phyloP scores from a whole-genome alignment of 1,140 invertebrate species.

The Papilio machaon region DNA sequence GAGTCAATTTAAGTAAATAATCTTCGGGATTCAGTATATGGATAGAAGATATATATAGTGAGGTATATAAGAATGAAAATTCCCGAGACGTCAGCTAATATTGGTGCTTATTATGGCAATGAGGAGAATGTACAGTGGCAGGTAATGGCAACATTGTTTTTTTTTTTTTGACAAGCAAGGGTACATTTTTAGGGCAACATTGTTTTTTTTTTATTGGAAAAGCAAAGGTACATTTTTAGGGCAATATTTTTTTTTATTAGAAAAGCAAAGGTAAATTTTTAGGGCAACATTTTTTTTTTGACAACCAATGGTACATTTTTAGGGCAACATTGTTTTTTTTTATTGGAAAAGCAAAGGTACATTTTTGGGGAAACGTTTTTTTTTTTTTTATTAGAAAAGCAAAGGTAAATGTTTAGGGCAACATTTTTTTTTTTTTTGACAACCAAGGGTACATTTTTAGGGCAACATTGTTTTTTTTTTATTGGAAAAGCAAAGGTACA shows the following conservation, averaged over 20 bases:
- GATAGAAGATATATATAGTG: conserved; percentile 45
- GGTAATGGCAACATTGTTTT: conserved; percentile 45
- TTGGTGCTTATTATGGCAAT: conserved; percentile 75
- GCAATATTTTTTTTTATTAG: not conserved
- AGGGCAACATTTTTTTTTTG: too few species aligned
- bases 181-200: not conserved
- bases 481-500: not conserved
- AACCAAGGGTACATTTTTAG: not conserved
- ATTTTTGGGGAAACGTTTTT: not conserved
- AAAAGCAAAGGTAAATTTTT: not conserved
- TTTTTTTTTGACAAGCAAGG: not conserved
- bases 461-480: too few species aligned
- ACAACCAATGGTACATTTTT: not conserved
- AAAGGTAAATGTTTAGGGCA: not conserved
- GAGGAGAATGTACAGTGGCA: conserved; percentile 76
- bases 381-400: not conserved
- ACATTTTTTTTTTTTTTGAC: not conserved
- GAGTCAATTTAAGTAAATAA: not conserved
- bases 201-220: not conserved
- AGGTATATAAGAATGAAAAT: conserved; percentile 71
- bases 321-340: too few species aligned
- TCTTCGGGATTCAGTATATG: conserved; percentile 44
- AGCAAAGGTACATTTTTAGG: not conserved
- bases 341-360: too few species aligned
- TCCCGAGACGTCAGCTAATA: conserved; percentile 69